Evolutionary conservation across 2,797 vertebrate genomes (phyloP).

Genomic region (Platyrinchus mystaceus): DNA sequence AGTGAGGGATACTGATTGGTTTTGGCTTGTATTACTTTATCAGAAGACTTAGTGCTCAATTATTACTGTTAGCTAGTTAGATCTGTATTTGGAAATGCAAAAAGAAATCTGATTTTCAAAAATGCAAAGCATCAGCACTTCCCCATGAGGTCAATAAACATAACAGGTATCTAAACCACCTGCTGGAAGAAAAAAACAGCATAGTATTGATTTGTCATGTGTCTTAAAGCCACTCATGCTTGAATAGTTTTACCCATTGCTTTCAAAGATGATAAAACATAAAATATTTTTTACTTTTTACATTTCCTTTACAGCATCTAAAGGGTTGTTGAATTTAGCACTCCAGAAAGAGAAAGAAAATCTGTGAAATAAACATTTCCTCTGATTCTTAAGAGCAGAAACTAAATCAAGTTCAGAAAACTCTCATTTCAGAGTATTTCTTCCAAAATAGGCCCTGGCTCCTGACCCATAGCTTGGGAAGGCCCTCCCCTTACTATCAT

Average conservation of each 20-base stretch:
- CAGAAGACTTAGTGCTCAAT: not conserved
- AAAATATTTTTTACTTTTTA: not conserved
- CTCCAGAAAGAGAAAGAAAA: not conserved
- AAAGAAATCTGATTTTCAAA: not conserved
- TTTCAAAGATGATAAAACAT: not conserved
- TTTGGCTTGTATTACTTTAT: not conserved
- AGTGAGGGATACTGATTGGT: not conserved
- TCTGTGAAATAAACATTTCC: not conserved
- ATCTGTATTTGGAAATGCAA: not conserved
- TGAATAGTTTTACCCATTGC: not conserved
- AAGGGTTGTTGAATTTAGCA: not conserved
- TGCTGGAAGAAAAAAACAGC: not conserved
- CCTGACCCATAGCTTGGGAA: not conserved
- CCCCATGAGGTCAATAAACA: not conserved
- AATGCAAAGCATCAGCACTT: not conserved
- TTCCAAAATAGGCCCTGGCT: not conserved
- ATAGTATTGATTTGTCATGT: not conserved
- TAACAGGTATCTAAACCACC: not conserved
- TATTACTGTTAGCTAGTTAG: not conserved
- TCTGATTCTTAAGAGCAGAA: not conserved
- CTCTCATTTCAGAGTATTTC: not conserved
- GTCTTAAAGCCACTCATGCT: not conserved
- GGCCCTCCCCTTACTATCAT: not conserved
- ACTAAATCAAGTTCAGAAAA: not conserved
- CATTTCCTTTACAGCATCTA: not conserved